phyloP scores from a whole-genome alignment of 2,888 invertebrate species.

The Ophion ellenae region DNA sequence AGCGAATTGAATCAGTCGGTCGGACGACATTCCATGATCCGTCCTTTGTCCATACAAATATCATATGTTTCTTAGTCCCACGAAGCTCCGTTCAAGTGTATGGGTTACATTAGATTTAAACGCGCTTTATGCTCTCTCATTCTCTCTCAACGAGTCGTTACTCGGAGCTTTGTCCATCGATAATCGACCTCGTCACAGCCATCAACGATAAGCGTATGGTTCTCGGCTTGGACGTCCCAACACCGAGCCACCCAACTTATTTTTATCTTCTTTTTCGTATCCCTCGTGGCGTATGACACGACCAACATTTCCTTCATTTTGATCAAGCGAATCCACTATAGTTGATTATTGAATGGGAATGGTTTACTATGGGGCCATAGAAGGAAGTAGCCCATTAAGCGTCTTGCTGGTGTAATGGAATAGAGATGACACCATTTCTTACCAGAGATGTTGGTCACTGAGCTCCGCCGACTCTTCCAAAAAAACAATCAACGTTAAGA shows the following conservation, averaged over 20 bases:
- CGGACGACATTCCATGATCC: slow-evolving; percentile 82
- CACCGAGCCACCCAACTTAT: slow-evolving; percentile 74
- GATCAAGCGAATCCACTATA: not conserved
- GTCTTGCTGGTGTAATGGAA: not conserved
- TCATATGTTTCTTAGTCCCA: slow-evolving; percentile 77
- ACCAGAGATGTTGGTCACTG: not conserved
- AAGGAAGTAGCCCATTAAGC: not conserved
- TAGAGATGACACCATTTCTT: not conserved
- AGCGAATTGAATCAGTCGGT: slow-evolving; percentile 82
- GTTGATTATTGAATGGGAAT: slow-evolving; percentile 1
- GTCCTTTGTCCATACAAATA: slow-evolving; percentile 83
- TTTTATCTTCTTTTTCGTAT: not conserved
- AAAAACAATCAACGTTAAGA: slow-evolving; percentile 12
- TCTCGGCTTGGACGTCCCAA: slow-evolving; percentile 74
- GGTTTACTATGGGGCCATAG: not conserved
- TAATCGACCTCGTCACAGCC: slow-evolving; percentile 72
- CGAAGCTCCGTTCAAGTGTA: slow-evolving; percentile 37
- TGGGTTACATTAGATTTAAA: slow-evolving; percentile 59
- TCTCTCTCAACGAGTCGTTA: slow-evolving; percentile 75
- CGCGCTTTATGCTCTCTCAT: slow-evolving; percentile 60
- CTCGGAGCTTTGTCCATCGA: slow-evolving; percentile 80
- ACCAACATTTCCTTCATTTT: slow-evolving; percentile 3
- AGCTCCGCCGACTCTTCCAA: slow-evolving; percentile 4
- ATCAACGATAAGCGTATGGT: slow-evolving; percentile 77
- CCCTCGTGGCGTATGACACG: not conserved